phyloP scores from a whole-genome alignment of 2,888 invertebrate species.

The Agrotis puta region DNA sequence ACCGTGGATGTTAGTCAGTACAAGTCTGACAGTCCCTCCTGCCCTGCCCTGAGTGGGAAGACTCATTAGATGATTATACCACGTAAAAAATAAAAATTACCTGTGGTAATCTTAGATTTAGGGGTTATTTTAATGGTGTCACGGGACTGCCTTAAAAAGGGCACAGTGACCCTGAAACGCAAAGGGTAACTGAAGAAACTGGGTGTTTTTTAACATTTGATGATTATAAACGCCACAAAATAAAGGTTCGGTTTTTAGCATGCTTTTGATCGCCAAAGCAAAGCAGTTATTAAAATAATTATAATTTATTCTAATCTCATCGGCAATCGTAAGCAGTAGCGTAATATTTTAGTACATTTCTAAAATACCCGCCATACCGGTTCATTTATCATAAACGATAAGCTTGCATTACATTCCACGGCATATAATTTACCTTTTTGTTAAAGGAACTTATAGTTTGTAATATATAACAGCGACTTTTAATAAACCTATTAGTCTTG shows the following conservation, averaged over 20 bases:
- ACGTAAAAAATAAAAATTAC: background rate
- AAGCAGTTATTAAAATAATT: slow-evolving; percentile 22
- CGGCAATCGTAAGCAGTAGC: slow-evolving; percentile 35
- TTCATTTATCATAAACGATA: slow-evolving; percentile 56
- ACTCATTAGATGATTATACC: no score
- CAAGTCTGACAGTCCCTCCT: no score
- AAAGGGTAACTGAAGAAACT: no score
- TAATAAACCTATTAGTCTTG: slow-evolving; percentile 43
- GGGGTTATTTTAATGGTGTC: background rate
- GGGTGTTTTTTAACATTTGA: no score
- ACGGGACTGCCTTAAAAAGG: no score
- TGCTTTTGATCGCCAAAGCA: background rate
- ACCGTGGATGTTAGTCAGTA: no score
- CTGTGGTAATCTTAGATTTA: background rate
- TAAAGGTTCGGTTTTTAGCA: background rate
- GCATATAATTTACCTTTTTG: slow-evolving; percentile 56
- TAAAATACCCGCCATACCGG: slow-evolving; percentile 43
- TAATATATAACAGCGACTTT: slow-evolving; percentile 34
- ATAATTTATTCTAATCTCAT: slow-evolving; percentile 55
- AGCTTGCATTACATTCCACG: slow-evolving; percentile 49
- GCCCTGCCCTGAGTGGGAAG: no score
- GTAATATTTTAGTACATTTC: slow-evolving; percentile 54
- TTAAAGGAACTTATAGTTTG: slow-evolving; percentile 37
- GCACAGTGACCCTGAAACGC: no score
- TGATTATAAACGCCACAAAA: no score